Conservation (phyloP, 1,140 invertebrate species). For the Drosophila aff. region DNA sequence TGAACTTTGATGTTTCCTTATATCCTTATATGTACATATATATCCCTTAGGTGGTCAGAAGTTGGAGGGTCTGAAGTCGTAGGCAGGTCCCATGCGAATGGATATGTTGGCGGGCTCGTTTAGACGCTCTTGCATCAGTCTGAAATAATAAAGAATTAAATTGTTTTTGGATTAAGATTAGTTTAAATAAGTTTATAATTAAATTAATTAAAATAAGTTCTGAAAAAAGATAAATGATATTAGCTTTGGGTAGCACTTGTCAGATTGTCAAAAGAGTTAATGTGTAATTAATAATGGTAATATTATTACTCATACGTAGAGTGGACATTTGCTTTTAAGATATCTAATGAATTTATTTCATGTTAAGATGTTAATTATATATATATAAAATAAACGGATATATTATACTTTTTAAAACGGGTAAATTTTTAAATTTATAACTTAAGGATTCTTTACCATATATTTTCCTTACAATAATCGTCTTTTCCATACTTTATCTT, state of each 20-base stretch:
- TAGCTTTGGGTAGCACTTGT: too few relatives aligned
- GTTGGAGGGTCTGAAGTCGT: constrained; percentile 56
- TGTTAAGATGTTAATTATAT: too few relatives aligned
- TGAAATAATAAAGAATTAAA: not conserved
- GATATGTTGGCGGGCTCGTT: constrained; percentile 62
- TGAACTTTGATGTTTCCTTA: not conserved
- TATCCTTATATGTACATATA: too few relatives aligned
- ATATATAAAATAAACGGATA: not conserved
- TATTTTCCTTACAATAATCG: not conserved
- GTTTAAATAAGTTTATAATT: not conserved
- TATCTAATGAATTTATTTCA: not conserved
- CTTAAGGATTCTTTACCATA: not conserved
- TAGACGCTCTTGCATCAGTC: constrained; percentile 55
- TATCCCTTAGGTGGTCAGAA: constrained; percentile 9
- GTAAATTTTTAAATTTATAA: not conserved
- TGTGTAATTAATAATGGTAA: too few relatives aligned
- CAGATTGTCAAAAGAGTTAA: not conserved
- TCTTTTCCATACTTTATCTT: not conserved
- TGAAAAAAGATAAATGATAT: too few relatives aligned
- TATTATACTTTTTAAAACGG: not conserved
- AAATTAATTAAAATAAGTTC: not conserved
- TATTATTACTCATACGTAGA: constrained; percentile 5
- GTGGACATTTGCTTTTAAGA: not conserved
- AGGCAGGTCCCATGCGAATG: constrained; percentile 68
- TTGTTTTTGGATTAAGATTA: not conserved